Percentiles rank a stretch among this genome's conserved stretches.
Conservation (phyloP, 37 sponge, comb jelly and placozoan genomes). For the Axinella damicornis region DNA sequence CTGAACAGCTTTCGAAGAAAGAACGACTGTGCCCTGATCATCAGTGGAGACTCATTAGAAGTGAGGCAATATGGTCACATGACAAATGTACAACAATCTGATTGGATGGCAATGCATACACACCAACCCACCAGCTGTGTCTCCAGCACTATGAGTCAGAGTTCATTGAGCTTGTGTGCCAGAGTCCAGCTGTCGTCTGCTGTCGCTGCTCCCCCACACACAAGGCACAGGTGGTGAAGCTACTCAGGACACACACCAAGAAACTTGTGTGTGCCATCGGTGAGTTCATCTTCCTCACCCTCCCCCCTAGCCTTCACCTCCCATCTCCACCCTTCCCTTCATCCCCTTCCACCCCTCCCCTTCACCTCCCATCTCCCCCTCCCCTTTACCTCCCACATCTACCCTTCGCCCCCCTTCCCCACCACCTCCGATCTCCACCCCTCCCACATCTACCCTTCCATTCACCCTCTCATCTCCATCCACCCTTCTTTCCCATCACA, state of each 20-base stretch:
- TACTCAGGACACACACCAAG: conserved; percentile 80
- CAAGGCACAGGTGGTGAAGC: conserved; percentile 86
- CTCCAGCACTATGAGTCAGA: conserved; percentile 82
- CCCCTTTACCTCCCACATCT: no score
- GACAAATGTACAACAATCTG: no score
- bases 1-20: conserved; percentile 85
- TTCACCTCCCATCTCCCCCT: no score
- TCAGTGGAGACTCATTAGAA: conserved; percentile 79
- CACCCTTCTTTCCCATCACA: no score
- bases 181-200: conserved; percentile 90
- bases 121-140: conserved; percentile 60
- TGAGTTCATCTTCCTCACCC: conserved; percentile 18
- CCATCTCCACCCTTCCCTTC: no score
- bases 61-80: conserved; percentile 15
- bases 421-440: no score
- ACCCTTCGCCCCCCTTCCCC: no score
- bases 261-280: conserved; percentile 89
- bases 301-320: no score
- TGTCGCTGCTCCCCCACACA: conserved; percentile 97
- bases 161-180: conserved; percentile 92
- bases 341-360: no score
- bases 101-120: no score
- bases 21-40: conserved; percentile 80
- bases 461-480: no score
- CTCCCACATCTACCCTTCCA: no score